These are phyloP conservation scores for Byasa hedistus DNA, from an alignment of 2,888 invertebrate genomes.

Conservation along the genomic window DNA sequence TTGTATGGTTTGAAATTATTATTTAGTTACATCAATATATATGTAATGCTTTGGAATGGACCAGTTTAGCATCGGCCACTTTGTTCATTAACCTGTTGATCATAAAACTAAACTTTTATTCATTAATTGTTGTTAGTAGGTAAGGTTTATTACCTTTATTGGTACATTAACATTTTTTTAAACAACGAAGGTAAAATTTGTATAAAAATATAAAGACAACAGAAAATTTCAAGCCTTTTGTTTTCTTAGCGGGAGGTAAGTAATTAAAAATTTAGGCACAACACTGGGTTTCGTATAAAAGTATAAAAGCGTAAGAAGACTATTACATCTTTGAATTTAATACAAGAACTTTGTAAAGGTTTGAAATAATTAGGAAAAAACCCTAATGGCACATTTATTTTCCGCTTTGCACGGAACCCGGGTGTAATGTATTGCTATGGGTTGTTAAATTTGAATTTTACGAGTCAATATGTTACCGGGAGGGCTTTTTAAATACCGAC, in stretches of 20 bases:
- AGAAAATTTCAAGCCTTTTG: not conserved
- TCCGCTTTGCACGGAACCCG: not conserved
- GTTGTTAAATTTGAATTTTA: slow-evolving; percentile 7
- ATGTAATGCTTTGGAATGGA: no score
- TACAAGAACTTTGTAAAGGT: not conserved
- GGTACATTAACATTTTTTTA: not conserved
- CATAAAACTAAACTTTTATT: no score
- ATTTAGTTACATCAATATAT: no score
- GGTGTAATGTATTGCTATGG: not conserved
- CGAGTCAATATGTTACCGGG: not conserved
- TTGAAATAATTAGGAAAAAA: not conserved
- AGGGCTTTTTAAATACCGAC: slow-evolving; percentile 4
- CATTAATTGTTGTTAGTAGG: no score
- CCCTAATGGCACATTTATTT: not conserved
- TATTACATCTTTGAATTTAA: not conserved
- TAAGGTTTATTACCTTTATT: no score
- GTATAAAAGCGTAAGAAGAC: not conserved
- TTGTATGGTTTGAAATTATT: no score
- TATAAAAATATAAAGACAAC: not conserved
- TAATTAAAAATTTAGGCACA: not conserved
- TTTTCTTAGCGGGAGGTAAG: not conserved
- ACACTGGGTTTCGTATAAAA: not conserved
- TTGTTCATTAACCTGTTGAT: no score
- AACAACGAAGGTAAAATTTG: not conserved
- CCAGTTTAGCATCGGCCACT: no score